Evolutionary conservation across 2,113 vertebrate genomes (phyloP).

Genomic region (Leptodactylus fuscus): DNA sequence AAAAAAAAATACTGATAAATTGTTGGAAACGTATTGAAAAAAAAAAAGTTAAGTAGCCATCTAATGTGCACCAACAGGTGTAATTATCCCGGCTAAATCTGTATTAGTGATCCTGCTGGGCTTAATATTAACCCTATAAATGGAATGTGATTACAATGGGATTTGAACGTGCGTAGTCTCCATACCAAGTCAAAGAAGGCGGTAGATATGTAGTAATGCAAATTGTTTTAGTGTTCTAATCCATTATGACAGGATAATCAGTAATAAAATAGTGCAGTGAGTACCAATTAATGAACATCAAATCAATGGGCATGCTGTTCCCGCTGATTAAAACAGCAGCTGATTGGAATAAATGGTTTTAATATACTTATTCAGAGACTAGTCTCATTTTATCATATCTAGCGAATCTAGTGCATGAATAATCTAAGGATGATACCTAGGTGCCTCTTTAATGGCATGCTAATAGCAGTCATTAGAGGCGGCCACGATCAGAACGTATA

Average conservation of each 20-base stretch:
- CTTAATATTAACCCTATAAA: slow-evolving; percentile 15
- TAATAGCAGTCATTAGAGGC: slow-evolving; percentile 69
- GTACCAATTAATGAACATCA: slow-evolving; percentile 76
- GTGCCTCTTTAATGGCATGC: slow-evolving; percentile 70
- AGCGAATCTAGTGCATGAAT: slow-evolving; percentile 68
- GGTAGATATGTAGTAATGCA: slow-evolving; percentile 67
- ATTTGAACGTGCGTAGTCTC: slow-evolving; percentile 61
- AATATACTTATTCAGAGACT: slow-evolving; percentile 74
- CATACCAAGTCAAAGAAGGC: slow-evolving; percentile 63
- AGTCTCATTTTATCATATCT: slow-evolving; percentile 75
- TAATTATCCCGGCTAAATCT: neutral
- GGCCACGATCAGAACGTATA: slow-evolving; percentile 56
- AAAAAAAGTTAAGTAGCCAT: slow-evolving; percentile 27
- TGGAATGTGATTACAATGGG: slow-evolving; percentile 40
- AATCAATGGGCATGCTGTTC: slow-evolving; percentile 70
- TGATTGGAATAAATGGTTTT: slow-evolving; percentile 78
- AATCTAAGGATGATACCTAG: slow-evolving; percentile 71
- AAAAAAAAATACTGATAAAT: neutral
- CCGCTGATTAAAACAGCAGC: slow-evolving; percentile 71
- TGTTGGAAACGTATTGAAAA: neutral
- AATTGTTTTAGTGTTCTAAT: slow-evolving; percentile 66
- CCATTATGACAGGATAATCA: slow-evolving; percentile 71
- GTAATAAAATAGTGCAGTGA: slow-evolving; percentile 71
- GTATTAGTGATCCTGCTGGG: slow-evolving; percentile 11
- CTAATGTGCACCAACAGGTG: slow-evolving; percentile 18